Conservation (phyloP, 2,888 invertebrate genomes). For the Sarcophaga rosellei region DNA sequence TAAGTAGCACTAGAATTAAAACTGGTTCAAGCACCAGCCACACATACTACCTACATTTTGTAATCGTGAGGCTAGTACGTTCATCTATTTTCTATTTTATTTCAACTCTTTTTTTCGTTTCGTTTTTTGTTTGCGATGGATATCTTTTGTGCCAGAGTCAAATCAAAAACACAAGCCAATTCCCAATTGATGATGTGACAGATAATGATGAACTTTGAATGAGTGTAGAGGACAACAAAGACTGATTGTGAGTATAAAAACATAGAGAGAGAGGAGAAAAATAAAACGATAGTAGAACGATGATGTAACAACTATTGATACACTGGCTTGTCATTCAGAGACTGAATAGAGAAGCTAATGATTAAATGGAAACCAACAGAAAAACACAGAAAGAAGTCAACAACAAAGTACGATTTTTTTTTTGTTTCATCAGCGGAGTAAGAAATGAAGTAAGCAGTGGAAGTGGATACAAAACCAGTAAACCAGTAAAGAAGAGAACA, state of each 20-base stretch:
- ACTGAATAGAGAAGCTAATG: constrained; percentile 4
- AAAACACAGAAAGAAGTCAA: not conserved
- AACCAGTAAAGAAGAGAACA: not conserved
- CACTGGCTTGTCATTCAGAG: constrained; percentile 1
- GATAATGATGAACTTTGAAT: constrained; percentile 20
- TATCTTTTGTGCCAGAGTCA: not conserved
- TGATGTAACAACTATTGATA: too few species aligned
- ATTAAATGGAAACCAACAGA: not conserved
- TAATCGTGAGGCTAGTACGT: not conserved
- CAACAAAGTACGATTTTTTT: constrained; percentile 1
- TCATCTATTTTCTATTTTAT: not conserved
- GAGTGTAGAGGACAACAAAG: not conserved
- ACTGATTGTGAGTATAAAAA: too few species aligned
- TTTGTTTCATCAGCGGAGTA: not conserved
- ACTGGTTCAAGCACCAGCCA: constrained; percentile 9
- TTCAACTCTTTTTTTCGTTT: not conserved
- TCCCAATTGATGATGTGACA: constrained; percentile 33
- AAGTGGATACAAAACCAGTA: not conserved
- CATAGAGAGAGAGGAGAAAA: too few species aligned
- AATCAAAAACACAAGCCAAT: not conserved
- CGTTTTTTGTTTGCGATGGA: too few species aligned
- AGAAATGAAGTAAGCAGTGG: not conserved
- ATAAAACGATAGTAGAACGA: not conserved
- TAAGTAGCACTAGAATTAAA: not conserved
- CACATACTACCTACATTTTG: constrained; percentile 2